phyloP scores from a whole-genome alignment of 2,113 vertebrate genomes.

The Probosciger aterrimus region DNA sequence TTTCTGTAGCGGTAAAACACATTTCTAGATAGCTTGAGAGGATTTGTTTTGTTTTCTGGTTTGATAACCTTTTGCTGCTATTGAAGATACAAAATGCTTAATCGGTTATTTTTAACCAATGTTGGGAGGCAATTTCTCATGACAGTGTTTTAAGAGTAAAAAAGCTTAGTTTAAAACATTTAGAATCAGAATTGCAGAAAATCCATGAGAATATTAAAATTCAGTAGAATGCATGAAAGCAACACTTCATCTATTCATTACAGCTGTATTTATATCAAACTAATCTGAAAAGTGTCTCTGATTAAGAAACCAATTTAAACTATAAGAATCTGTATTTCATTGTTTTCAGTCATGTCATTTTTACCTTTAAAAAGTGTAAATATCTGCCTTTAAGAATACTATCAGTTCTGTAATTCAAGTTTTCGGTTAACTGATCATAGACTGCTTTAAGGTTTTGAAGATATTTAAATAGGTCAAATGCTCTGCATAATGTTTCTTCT shows the following conservation, averaged over 20 bases:
- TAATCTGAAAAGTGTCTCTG: constrained; percentile 40
- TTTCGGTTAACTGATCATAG: neutral
- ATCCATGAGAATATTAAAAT: constrained; percentile 12
- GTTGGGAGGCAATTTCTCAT: neutral
- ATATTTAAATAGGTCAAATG: neutral
- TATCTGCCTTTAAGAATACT: neutral
- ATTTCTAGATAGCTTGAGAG: neutral
- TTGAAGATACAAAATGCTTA: neutral
- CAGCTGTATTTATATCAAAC: constrained; percentile 29
- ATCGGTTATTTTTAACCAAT: neutral
- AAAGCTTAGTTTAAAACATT: constrained; percentile 3
- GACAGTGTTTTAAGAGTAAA: neutral
- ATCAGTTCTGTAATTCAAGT: neutral
- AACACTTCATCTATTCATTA: constrained; percentile 3
- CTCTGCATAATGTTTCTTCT: neutral
- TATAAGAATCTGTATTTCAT: neutral
- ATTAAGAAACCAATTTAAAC: constrained; percentile 20
- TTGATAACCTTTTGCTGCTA: neutral
- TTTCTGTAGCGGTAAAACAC: neutral
- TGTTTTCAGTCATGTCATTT: neutral
- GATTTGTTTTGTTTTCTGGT: neutral
- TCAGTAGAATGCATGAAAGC: neutral
- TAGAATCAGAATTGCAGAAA: neutral
- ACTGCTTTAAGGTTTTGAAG: neutral
- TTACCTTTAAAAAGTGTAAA: neutral